Conservation (phyloP, 2,797 vertebrate species). For the Hephaestus fuliginosus region DNA sequence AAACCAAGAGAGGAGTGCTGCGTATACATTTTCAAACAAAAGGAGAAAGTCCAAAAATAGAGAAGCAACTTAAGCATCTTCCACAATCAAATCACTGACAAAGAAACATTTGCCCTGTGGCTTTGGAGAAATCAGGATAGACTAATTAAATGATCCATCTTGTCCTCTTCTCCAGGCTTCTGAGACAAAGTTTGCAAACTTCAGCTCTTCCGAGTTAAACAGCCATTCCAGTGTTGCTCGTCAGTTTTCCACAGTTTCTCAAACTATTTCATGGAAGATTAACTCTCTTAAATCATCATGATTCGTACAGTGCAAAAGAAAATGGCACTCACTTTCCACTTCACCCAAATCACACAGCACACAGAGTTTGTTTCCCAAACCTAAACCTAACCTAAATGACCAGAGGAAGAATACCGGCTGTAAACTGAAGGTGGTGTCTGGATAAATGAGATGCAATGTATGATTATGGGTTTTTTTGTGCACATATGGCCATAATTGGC, state of each 20-base stretch:
- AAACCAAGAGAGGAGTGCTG: neutral
- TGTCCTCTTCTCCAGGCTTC: neutral
- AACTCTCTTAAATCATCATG: neutral
- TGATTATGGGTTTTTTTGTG: neutral
- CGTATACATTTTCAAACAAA: neutral
- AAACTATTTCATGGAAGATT: neutral
- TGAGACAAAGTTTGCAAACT: neutral
- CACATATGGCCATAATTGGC: neutral
- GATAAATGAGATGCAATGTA: neutral
- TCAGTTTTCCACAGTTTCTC: rapidly evolving
- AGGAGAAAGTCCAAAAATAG: neutral
- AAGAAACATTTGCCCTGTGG: neutral
- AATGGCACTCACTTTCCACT: neutral
- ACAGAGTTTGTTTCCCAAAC: neutral
- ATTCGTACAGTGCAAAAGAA: slow-evolving; percentile 2
- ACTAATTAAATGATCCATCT: neutral
- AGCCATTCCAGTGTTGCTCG: neutral
- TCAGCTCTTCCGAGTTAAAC: neutral
- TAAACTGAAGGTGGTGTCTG: neutral
- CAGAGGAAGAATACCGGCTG: neutral
- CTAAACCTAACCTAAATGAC: neutral
- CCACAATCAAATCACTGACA: neutral
- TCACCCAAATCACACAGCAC: neutral
- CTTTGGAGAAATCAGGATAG: neutral
- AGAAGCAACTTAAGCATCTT: neutral